Evolutionary conservation across 2,888 invertebrate species (phyloP).

Genomic region (Ophion ellenae): DNA sequence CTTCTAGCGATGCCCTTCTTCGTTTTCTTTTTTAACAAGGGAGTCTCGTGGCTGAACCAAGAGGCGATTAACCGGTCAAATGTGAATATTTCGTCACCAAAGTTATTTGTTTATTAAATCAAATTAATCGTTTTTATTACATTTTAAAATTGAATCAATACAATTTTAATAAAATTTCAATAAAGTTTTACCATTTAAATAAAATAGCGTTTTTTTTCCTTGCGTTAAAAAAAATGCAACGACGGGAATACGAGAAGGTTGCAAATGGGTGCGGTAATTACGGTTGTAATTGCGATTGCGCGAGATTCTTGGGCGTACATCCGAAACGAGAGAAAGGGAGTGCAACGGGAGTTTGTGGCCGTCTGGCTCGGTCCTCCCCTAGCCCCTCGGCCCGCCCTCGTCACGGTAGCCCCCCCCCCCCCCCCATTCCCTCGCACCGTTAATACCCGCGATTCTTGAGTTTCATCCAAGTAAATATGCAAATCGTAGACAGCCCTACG

Average conservation of each 20-base stretch:
- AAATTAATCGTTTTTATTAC: too few species aligned
- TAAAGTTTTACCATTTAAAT: neutral
- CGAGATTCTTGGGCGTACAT: constrained; percentile 66
- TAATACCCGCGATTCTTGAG: constrained; percentile 36
- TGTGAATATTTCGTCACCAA: neutral
- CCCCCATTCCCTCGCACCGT: neutral
- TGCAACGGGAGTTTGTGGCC: constrained; percentile 55
- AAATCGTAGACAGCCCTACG: constrained; percentile 73
- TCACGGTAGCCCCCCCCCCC: constrained; percentile 24
- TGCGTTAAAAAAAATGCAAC: neutral
- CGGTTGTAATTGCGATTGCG: constrained; percentile 67
- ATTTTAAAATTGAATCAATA: too few species aligned
- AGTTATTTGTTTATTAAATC: neutral
- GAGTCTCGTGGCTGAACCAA: neutral
- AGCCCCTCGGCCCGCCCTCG: constrained; percentile 33
- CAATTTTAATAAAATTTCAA: too few species aligned
- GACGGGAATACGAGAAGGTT: constrained; percentile 45
- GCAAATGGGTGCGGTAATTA: constrained; percentile 64
- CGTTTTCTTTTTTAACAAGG: constrained; percentile 3
- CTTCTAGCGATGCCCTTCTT: neutral
- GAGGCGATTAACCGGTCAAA: neutral
- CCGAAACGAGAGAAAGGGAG: constrained; percentile 37
- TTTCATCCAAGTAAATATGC: constrained; percentile 78
- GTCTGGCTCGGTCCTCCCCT: constrained; percentile 48
- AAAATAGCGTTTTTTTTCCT: neutral